Base-by-base conservation (phyloP, 2,113 vertebrate species). In the Scophthalmus maximus region DNA sequence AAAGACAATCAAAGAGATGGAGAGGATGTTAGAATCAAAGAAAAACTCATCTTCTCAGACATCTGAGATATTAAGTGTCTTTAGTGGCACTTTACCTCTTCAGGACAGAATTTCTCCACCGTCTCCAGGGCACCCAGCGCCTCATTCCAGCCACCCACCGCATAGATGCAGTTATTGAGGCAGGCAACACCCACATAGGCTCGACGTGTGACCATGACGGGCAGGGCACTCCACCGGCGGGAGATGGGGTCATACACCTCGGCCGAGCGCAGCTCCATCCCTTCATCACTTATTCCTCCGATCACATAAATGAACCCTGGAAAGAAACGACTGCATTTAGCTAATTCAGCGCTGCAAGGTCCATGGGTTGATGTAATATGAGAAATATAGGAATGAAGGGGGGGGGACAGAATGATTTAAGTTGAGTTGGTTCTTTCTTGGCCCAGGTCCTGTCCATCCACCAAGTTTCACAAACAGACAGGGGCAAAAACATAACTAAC, bases 131-230 rank as follows among this genome's bases (percentile, higher is more conserved):
- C 95, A 26, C 96, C 97, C 79, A 97, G 93, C 1, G 94, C 93
- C 82, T 98, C 97, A 25, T 98, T 98, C 95, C 96, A 98, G 52
- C 98, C 97, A 38, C 98, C 98, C 61, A 99, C 91, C 7, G 96
- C 96, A 25, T 98, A 99, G 76, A 99, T 95, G 56, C 94, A 96
- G 81, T 98, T 96, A 9, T 96, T 97, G 79, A 99, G 94, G 69
- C 93, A 94, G 76, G 95, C 95, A 2, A 98, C 95, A 3, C 97
- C 97, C 72, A 99, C 93, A n/a, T 99, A 98, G 0, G 97, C 97
- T 81, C 98, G 94, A 22, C 92, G 92, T 6, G 95, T 97, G 65
- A 92, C 89, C 98, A 99, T 98, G 12, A 95, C 92, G 4, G 97
- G 93, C 5, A 99, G 94, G 27, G 95, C 91, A 53, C 95, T 95